These are phyloP conservation scores for Drosophila paranaensis DNA, from an alignment of 2,888 invertebrate species.

Conservation along the genomic window DNA sequence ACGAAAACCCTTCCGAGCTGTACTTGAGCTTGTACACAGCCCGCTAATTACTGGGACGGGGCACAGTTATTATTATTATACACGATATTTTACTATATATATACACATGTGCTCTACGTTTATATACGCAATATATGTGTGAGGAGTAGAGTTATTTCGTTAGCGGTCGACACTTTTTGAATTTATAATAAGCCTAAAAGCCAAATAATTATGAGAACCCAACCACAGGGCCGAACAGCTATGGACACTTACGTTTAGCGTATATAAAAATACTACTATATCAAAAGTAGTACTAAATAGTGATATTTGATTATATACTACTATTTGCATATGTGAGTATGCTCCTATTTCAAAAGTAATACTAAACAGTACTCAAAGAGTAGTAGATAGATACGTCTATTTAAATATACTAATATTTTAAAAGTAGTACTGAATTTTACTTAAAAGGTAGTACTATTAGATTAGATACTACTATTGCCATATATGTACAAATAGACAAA, in stretches of 20 bases:
- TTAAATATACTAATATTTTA: no score
- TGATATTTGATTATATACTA: no score
- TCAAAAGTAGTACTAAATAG: no score
- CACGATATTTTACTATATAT: constrained; percentile 6
- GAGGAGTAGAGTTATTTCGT: constrained; percentile 2
- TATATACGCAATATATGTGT: neutral
- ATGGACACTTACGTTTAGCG: neutral
- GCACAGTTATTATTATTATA: constrained; percentile 13
- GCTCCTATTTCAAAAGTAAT: no score
- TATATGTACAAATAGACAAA: no score
- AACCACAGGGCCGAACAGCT: neutral
- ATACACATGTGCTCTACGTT: neutral
- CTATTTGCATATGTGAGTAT: no score
- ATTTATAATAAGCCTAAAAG: constrained; percentile 20
- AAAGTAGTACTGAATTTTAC: no score
- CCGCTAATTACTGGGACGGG: constrained; percentile 21
- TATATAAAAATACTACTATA: no score
- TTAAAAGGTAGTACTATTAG: no score
- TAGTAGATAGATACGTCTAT: no score
- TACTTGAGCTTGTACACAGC: constrained; percentile 11
- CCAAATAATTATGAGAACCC: constrained; percentile 13
- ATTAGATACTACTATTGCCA: no score
- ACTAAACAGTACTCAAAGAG: no score
- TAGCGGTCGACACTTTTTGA: constrained; percentile 11
- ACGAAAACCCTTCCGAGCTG: constrained; percentile 2